A percentile compares a stretch with the other conserved stretches of the same genome.
These are phyloP conservation scores for Cecidostiba fungosa DNA, from an alignment of 2,888 invertebrate genomes.

Conservation along the genomic window DNA sequence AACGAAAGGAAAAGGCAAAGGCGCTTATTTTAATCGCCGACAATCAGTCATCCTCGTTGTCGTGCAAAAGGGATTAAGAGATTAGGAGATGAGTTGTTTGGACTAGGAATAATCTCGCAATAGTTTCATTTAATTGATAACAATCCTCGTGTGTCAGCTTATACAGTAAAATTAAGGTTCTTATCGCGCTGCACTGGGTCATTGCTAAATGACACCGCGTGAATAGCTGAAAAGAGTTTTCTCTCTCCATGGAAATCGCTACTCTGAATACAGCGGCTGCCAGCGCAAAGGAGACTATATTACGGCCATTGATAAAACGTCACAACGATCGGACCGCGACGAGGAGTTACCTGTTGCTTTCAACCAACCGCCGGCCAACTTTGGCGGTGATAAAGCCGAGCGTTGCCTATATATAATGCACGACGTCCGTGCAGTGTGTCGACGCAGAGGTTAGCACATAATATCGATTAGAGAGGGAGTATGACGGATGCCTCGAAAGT, in stretches of 20 bases:
- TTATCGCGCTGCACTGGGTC: neutral
- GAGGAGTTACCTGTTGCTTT: slow-evolving; percentile 42
- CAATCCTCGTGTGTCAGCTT: neutral
- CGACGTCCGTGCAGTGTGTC: neutral
- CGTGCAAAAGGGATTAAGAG: neutral
- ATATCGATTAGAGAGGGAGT: neutral
- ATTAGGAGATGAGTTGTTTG: neutral
- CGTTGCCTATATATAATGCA: neutral
- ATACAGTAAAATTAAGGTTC: neutral
- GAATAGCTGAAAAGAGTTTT: neutral
- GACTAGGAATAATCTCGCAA: neutral
- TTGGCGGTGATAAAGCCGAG: slow-evolving; percentile 25
- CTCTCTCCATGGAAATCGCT: slow-evolving; percentile 3
- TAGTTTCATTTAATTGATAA: neutral
- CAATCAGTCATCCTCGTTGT: neutral
- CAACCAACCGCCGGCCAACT: slow-evolving; percentile 10
- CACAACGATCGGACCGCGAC: neutral
- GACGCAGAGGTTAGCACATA: neutral
- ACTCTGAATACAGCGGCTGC: neutral
- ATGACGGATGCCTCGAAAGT: neutral
- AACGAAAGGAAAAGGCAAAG: neutral
- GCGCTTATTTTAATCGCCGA: slow-evolving; percentile 11
- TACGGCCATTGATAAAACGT: slow-evolving; percentile 42
- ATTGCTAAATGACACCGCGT: neutral
- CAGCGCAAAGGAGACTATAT: neutral